A percentile compares a stretch with the other conserved stretches of the same genome.
Conservation (phyloP, 2,797 vertebrate genomes). For the Lateolabrax maculatus region DNA sequence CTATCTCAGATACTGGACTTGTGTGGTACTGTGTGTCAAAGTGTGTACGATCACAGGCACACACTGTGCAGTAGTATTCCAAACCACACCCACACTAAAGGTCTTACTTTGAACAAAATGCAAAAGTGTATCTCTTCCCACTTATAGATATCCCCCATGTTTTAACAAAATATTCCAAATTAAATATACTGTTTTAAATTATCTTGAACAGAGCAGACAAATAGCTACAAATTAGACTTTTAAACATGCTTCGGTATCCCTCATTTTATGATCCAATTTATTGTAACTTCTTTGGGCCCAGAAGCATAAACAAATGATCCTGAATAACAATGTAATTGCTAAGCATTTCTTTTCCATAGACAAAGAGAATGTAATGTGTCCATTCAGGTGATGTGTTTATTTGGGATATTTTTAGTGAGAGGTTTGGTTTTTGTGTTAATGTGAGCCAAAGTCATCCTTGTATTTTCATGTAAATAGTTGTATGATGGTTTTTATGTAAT, state of each 20-base stretch:
- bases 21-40: neutral
- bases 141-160: neutral
- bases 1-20: neutral
- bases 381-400: neutral
- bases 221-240: neutral
- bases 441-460: neutral
- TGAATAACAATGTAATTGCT: neutral
- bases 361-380: slow-evolving; percentile 1
- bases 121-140: neutral
- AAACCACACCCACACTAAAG: neutral
- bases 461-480: slow-evolving; percentile 50
- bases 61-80: neutral
- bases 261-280: neutral
- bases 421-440: slow-evolving; percentile 1
- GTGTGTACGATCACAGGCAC: neutral
- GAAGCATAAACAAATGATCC: neutral
- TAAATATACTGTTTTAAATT: neutral
- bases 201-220: neutral
- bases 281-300: slow-evolving; percentile 2
- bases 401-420: slow-evolving; percentile 1
- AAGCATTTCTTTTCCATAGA: neutral
- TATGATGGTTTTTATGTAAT: slow-evolving; percentile 31
- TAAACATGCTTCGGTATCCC: neutral
- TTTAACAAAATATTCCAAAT: neutral
- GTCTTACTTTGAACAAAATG: neutral